Conservation (phyloP, 2,113 vertebrate genomes). For the Miniopterus natalensis region DNA sequence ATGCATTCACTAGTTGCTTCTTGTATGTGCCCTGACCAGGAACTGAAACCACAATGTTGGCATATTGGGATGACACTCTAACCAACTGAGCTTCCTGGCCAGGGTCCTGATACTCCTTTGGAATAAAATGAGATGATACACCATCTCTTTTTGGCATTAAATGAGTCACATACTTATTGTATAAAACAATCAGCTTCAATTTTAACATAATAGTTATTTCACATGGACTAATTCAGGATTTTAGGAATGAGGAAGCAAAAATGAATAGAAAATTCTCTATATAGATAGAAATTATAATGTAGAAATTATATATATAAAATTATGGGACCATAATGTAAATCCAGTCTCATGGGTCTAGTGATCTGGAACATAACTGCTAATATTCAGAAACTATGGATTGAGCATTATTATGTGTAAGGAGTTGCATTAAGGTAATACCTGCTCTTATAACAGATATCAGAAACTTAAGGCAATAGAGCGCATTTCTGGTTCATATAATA, state of each 20-base stretch:
- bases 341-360: background rate
- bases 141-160: background rate
- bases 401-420: background rate
- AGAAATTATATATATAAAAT: background rate
- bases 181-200: constrained; percentile 25
- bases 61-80: too few relatives aligned
- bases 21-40: too few relatives aligned
- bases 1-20: too few relatives aligned
- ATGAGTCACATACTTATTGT: background rate
- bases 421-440: background rate
- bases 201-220: constrained; percentile 14
- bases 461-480: background rate
- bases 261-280: background rate
- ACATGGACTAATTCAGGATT: background rate
- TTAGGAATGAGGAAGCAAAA: constrained; percentile 41
- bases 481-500: background rate
- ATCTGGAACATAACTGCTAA: background rate
- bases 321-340: background rate
- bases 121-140: background rate
- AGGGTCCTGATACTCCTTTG: too few relatives aligned
- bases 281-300: background rate
- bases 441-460: background rate
- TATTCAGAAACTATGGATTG: background rate
- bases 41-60: too few relatives aligned
- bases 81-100: too few relatives aligned